Base-by-base conservation (phyloP, 2,113 vertebrate species). In the Esox niger region DNA sequence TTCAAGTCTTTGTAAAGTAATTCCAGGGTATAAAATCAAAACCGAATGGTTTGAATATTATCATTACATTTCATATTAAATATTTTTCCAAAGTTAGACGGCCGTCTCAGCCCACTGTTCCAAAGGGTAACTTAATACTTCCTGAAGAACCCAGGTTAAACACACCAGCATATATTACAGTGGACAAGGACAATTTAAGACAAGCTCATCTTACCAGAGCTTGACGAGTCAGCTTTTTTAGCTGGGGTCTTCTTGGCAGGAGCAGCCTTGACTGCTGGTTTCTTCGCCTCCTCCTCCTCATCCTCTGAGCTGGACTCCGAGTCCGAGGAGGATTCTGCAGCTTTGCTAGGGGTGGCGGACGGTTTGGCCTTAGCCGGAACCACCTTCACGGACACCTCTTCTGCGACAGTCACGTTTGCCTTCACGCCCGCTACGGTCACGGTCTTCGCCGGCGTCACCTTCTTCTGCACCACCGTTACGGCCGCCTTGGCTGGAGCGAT, bases 181-280 rank as follows among this genome's bases (percentile, higher is more conserved):
- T n/a, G n/a, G n/a, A n/a, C n/a, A n/a, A n/a, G n/a, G n/a, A n/a
- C n/a, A n/a, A n/a, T n/a, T n/a, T n/a, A n/a, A n/a, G n/a, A n/a
- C n/a, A n/a, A 1, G 38, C 5, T 15, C 13, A 43, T 43, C 38
- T 70, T 83, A 96, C 94, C 95, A 76, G 94, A 96, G 72, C 94
- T 95, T 3, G 94, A 95, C 0, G 94, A 95, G 13, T 80, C 71
- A 0, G 69, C 70, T 49, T 89, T 84, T 72, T 88, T 88, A 38
- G 87, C 78, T 17, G 85, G 80, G 1, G 71, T 69, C 29, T 86
- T 23, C 60, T 75, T 69, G 2, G 68, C 29, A 31, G 79, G 63
- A 3, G 55, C 4, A 0, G 65, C 13, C 52, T 74, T 77, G 8
- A 49, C 49, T 4, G 26, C 38, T 4, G 59, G 35, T 54, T 71